These are phyloP conservation scores for Brachypteracias leptosomus DNA, from an alignment of 2,113 vertebrate genomes.

Conservation along the genomic window DNA sequence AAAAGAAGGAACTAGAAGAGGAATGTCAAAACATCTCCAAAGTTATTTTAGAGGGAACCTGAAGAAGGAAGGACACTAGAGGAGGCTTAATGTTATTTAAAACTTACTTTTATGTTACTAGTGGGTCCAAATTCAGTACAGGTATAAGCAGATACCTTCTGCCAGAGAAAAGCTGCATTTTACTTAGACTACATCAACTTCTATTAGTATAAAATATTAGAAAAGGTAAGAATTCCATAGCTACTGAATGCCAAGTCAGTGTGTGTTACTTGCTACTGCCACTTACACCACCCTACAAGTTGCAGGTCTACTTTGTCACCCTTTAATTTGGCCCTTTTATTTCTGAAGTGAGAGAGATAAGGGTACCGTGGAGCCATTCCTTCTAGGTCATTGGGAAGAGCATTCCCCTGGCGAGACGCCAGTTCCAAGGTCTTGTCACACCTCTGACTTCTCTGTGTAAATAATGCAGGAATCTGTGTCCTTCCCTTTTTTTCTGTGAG, in stretches of 20 bases:
- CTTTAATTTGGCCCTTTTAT: constrained; percentile 25
- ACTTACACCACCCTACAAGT: background rate
- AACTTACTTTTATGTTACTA: background rate
- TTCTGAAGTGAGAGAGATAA: constrained; percentile 60
- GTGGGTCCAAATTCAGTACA: background rate
- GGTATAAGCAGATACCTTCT: background rate
- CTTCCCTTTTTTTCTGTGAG: constrained; percentile 37
- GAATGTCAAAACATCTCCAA: background rate
- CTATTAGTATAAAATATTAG: background rate
- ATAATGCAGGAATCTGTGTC: background rate
- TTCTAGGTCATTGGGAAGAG: constrained; percentile 23
- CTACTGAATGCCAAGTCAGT: background rate
- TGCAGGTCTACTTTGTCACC: constrained; percentile 35
- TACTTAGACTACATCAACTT: background rate
- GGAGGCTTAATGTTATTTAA: background rate
- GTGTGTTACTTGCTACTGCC: background rate
- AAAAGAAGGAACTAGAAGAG: background rate
- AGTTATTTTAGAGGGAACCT: background rate
- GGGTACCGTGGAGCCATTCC: background rate
- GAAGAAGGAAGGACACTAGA: background rate
- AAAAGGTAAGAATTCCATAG: background rate
- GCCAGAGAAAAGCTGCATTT: background rate
- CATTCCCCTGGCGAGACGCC: constrained; percentile 6
- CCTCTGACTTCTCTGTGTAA: constrained; percentile 65
- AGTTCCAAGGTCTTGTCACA: constrained; percentile 47